Evolutionary conservation across 2,888 invertebrate species (phyloP).

Genomic region (Diaperis boleti): DNA sequence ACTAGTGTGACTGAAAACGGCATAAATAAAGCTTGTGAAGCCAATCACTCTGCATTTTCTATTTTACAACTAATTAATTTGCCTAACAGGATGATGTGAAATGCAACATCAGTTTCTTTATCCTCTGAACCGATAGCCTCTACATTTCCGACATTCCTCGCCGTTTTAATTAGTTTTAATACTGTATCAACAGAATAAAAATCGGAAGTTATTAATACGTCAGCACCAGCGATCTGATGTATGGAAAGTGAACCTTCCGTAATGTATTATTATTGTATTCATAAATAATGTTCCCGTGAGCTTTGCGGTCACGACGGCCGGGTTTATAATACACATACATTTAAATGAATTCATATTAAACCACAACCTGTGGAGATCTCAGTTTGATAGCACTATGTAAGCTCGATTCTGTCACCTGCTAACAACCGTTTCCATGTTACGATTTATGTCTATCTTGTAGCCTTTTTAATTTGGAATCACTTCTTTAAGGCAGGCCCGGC

Average conservation of each 20-base stretch:
- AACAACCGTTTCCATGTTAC: constrained; percentile 53
- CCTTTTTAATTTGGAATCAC: constrained; percentile 34
- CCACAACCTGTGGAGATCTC: constrained; percentile 54
- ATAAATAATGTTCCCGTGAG: constrained; percentile 47
- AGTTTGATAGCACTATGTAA: constrained; percentile 54
- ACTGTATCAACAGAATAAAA: constrained; percentile 4
- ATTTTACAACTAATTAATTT: background rate
- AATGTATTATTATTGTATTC: constrained; percentile 41
- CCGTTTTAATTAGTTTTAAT: constrained; percentile 15
- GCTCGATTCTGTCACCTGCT: constrained; percentile 56
- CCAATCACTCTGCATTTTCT: no score
- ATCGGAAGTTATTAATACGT: constrained; percentile 30
- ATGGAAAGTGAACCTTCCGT: constrained; percentile 31
- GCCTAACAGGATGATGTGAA: background rate
- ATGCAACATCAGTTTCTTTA: background rate
- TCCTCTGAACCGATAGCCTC: background rate
- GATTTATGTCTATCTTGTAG: constrained; percentile 48
- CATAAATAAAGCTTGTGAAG: no score
- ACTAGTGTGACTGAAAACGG: no score
- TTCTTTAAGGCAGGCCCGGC: no score
- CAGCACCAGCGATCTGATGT: constrained; percentile 24
- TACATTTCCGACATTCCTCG: background rate
- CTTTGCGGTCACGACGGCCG: constrained; percentile 51
- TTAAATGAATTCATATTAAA: constrained; percentile 57
- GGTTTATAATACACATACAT: constrained; percentile 52